Percentiles rank a stretch among this genome's conserved stretches.
These are phyloP conservation scores for Jacana jacana DNA, from an alignment of 2,113 vertebrate genomes.

Conservation along the genomic window DNA sequence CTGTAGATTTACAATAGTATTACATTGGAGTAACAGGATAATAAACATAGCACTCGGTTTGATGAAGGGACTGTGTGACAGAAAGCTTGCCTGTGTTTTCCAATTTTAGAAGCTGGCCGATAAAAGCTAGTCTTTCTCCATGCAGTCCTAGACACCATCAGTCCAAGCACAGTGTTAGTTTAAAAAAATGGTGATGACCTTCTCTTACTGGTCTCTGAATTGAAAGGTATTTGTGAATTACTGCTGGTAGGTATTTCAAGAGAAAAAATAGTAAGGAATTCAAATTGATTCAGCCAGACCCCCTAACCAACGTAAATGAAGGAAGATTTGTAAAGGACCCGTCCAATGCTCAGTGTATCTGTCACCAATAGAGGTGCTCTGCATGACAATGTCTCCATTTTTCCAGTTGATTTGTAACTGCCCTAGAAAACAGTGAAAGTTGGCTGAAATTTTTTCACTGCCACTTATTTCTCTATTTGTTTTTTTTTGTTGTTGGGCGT, in stretches of 20 bases:
- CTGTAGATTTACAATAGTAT: not conserved
- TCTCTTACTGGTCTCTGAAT: not conserved
- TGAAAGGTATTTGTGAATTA: not conserved
- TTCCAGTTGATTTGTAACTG: not conserved
- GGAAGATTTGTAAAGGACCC: not conserved
- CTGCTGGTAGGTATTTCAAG: not conserved
- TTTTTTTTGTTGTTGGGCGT: not conserved
- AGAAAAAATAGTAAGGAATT: not conserved
- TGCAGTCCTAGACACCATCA: not conserved
- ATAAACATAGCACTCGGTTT: not conserved
- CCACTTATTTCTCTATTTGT: not conserved
- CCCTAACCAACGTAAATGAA: not conserved
- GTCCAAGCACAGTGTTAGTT: not conserved
- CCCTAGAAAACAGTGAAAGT: not conserved
- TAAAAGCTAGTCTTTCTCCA: not conserved
- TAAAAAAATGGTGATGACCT: not conserved
- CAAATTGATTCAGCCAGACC: not conserved
- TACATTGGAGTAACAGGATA: not conserved
- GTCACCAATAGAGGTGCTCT: not conserved
- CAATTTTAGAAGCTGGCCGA: not conserved
- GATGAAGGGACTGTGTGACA: not conserved
- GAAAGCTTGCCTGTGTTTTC: not conserved
- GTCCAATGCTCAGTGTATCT: not conserved
- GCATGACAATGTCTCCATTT: not conserved
- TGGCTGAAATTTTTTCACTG: not conserved